Conservation (phyloP, 30 jellyfish, hydroid and myxozoan genomes). For the Nemopilema nomurai region DNA sequence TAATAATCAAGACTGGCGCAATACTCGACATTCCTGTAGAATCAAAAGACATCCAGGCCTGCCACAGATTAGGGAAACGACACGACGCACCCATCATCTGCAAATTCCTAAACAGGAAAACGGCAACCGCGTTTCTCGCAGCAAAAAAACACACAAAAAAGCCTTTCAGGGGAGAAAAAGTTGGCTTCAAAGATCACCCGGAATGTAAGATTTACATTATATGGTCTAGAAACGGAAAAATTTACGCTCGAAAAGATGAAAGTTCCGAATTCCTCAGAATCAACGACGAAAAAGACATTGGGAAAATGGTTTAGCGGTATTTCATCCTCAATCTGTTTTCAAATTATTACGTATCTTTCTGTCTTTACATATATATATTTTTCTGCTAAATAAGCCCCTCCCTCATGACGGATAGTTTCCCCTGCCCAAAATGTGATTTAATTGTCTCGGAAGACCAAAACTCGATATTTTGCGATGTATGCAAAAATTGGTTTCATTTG, state of each 20-base stretch:
- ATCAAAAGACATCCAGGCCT: slow-evolving; percentile 19
- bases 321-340: background rate
- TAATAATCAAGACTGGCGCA: slow-evolving; percentile 11
- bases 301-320: background rate
- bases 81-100: slow-evolving; percentile 31
- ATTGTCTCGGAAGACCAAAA: background rate
- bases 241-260: slow-evolving; percentile 1
- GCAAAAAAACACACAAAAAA: slow-evolving; percentile 8
- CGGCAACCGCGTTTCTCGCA: slow-evolving; percentile 12
- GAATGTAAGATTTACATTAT: slow-evolving; percentile 14
- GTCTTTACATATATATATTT: background rate
- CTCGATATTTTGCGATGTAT: background rate
- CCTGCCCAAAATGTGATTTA: background rate
- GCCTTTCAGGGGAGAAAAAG: slow-evolving; percentile 2
- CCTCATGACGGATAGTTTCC: background rate
- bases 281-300: background rate
- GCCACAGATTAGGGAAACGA: slow-evolving; percentile 4
- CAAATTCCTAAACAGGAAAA: slow-evolving; percentile 13
- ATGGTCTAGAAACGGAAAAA: background rate
- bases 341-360: background rate
- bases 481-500: background rate
- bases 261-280: background rate
- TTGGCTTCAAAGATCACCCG: slow-evolving; percentile 3
- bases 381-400: background rate
- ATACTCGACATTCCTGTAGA: slow-evolving; percentile 8